These are phyloP conservation scores for Holothuria glaberrima DNA, from an alignment of 35 echinoderm and acorn worm species.

Conservation along the genomic window DNA sequence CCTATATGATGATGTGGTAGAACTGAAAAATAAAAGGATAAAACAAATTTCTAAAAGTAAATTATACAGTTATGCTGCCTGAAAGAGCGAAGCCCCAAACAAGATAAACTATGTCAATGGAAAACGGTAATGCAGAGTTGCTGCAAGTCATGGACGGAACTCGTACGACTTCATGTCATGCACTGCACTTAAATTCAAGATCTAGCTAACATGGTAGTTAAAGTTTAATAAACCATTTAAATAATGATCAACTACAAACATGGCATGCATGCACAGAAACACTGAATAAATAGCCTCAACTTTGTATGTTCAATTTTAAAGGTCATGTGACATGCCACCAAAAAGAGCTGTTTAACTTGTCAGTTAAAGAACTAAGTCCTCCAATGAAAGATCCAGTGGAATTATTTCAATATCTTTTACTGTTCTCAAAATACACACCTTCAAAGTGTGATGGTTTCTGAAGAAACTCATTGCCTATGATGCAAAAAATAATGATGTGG, in stretches of 20 bases:
- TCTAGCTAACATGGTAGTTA: background rate
- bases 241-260: background rate
- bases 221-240: slow-evolving; percentile 4
- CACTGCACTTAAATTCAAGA: slow-evolving; percentile 12
- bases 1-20: background rate
- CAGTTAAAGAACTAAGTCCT: too few relatives aligned
- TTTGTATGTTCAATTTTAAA: background rate
- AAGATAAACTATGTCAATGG: background rate
- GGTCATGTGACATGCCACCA: too few relatives aligned
- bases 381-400: too few relatives aligned
- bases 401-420: too few relatives aligned
- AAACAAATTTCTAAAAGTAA: background rate
- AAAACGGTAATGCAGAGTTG: background rate
- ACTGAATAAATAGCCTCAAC: background rate
- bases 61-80: background rate
- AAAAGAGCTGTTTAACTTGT: too few relatives aligned
- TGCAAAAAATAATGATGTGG: background rate
- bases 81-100: background rate
- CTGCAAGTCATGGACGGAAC: background rate
- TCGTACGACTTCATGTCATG: background rate
- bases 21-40: slow-evolving; percentile 2
- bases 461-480: too few relatives aligned
- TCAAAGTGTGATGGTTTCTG: too few relatives aligned
- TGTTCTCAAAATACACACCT: too few relatives aligned
- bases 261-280: background rate